These are phyloP conservation scores for Hapalemur alaotrensis DNA, from an alignment of 2,797 vertebrate species.

Conservation along the genomic window DNA sequence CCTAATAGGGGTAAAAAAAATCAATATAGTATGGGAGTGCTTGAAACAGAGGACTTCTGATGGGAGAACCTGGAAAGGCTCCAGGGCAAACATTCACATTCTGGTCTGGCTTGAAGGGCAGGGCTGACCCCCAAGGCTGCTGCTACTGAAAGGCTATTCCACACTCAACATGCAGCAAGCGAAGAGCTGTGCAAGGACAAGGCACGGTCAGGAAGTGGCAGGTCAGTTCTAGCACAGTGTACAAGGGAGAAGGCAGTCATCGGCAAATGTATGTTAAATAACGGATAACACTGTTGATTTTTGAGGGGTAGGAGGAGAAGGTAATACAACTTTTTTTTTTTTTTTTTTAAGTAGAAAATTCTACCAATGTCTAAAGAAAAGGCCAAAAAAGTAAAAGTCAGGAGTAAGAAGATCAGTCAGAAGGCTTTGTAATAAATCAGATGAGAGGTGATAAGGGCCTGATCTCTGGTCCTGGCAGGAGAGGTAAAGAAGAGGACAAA, in stretches of 20 bases:
- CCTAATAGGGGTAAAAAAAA: not conserved
- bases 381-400: not conserved
- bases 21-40: not conserved
- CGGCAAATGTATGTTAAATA: not conserved
- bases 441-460: not conserved
- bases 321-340: not conserved
- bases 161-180: not conserved
- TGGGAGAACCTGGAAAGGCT: not conserved
- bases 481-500: slow-evolving; percentile 21
- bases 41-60: not conserved
- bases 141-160: not conserved
- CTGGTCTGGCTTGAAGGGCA: not conserved
- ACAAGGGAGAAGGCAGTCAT: not conserved
- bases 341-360: not conserved
- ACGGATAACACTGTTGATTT: not conserved
- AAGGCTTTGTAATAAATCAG: not conserved
- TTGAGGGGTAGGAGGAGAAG: not conserved
- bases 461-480: not conserved
- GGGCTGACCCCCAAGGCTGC: accelerated
- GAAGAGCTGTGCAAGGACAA: not conserved
- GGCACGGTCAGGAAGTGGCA: not conserved
- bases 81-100: not conserved
- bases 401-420: slow-evolving; percentile 1
- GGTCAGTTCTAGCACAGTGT: not conserved
- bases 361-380: not conserved